These are phyloP conservation scores for Metellina segmentata DNA, from an alignment of 2,888 invertebrate species.

Conservation along the genomic window DNA sequence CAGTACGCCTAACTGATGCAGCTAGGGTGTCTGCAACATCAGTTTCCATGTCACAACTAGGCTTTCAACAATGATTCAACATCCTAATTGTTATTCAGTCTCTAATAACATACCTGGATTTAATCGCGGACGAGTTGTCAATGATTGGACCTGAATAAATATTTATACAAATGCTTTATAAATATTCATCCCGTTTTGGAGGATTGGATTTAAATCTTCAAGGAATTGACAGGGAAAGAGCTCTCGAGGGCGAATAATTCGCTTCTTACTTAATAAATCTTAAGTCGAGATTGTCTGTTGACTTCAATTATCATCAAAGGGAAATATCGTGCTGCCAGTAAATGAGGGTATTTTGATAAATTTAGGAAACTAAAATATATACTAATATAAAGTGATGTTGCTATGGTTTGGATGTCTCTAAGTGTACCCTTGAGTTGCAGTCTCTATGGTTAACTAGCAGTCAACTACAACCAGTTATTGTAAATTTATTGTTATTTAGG, in stretches of 20 bases:
- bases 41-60: neutral
- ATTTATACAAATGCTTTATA: neutral
- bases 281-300: neutral
- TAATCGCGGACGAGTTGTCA: neutral
- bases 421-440: too few relatives aligned
- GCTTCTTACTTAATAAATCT: neutral
- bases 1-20: too few relatives aligned
- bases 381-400: neutral
- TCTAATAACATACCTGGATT: neutral
- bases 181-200: neutral
- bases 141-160: neutral
- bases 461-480: too few relatives aligned
- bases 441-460: too few relatives aligned
- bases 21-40: neutral
- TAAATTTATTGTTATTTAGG: too few relatives aligned
- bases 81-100: neutral
- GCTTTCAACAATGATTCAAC: neutral
- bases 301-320: neutral
- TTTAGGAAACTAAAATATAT: neutral
- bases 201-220: neutral
- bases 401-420: too few relatives aligned
- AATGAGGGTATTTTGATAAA: neutral
- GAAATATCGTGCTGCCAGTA: too few relatives aligned
- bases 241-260: neutral
- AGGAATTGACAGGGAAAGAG: neutral